Evolutionary conservation across 2,797 vertebrate species (phyloP), one percentile per base, ranked within the genome.

Genomic region (Alcedo quadribrachys): DNA sequence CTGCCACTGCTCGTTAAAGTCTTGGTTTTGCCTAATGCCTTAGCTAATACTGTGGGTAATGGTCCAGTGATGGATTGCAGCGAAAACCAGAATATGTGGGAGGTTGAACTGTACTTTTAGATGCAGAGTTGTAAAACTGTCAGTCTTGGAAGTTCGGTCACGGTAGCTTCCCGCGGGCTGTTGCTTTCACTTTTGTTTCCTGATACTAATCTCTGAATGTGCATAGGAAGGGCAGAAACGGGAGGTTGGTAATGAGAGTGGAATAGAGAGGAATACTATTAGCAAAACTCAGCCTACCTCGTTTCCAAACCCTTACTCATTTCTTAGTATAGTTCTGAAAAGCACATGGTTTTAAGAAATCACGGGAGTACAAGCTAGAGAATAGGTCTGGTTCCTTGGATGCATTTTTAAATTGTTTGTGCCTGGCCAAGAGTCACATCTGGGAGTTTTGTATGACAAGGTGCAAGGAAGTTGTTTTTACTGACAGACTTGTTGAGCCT

Each of bases 131-230:
- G 78, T 57, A 50, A 67, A 77, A 4, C 78, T 80, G 48, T n/a
- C 92, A 50, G 46, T 8, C 37, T 32, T 13, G 7, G 14, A 3
- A 30, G 53, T 5, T 45, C 37, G 48, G 27, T 28, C 32, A 3
- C n/a, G 65, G 4, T 30, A 11, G 55, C 67, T 63, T 71, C 67
- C 74, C 67, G 77, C 80, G 7, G 76, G 63, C 66, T 45, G 46
- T 1, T 37, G 87, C 90, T 96, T 92, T 94, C 87, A 1, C 70
- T 94, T 94, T 82, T 91, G 60, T 53, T 88, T 93, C 85, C 68
- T 69, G 71, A 27, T 76, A 4, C 3, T 22, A 2, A 32, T 78
- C 54, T 51, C 5, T 15, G 45, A 9, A 1, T 2, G 25, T 27
- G 17, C 17, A 1, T 19, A 10, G 83, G 77, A 32, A 62, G 20